Base-by-base conservation (phyloP, 2,113 vertebrate species). In the Pseudopodoces humilis region DNA sequence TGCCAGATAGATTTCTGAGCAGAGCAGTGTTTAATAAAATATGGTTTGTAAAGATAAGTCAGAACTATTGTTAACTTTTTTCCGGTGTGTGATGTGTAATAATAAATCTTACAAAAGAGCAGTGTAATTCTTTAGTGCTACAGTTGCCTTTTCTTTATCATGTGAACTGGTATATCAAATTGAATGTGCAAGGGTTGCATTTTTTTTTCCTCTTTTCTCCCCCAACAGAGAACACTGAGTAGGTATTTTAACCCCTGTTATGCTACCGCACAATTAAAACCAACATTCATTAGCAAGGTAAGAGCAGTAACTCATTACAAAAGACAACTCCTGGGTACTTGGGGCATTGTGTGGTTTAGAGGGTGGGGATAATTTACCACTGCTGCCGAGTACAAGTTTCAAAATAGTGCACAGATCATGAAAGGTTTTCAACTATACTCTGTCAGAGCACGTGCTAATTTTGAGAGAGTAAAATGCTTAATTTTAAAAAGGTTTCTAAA, bases 171-270 rank as follows among this genome's bases (percentile, higher is more conserved):
- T 86, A 1, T 64, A 74, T 94, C 43, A 47, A n/a, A 58, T 7
- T 13, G 59, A 50, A 56, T 56, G 35, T 67, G 25, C 3, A 47
- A 69, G 47, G 90, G 52, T 53, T 96, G 49, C 77, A 15, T 56
- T 55, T 52, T 84, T 84, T 39, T 71, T 37, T 19, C 49, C 89
- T 19, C 72, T 87, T 50, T 83, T 79, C 71, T 96, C 31, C 90
- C 46, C 60, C 95, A 30, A 67, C 98, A 99, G 99, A 98, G 99
- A 97, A 99, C 99, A 37, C 97, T 99, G 65, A 98, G 98, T 96
- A 99, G 98, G 94, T 99, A 99, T 98, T 99, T 99, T 98, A 99
- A 99, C 88, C 99, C 99, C n/a, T 99, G 99, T 96, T 99, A 99
- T 27, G 99, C 98, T 56, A 99, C 99, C 72, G 99, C 99, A 47